A percentile compares a stretch with the other conserved stretches of the same genome.
Evolutionary conservation across 2,888 invertebrate genomes (phyloP).

Genomic region (Agriopis marginaria): DNA sequence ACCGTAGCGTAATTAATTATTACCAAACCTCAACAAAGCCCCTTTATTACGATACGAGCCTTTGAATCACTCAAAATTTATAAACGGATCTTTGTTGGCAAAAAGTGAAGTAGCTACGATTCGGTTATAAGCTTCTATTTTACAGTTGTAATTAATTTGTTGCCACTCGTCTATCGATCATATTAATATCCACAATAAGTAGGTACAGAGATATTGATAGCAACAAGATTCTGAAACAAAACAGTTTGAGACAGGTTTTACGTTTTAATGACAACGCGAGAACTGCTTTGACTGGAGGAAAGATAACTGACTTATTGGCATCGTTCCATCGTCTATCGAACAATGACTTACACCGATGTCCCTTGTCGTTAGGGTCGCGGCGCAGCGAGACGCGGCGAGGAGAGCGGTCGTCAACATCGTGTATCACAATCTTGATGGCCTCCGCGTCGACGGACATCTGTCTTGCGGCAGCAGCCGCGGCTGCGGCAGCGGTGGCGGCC

Average conservation of each 20-base stretch:
- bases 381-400: conserved; percentile 91
- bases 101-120: conserved; percentile 38
- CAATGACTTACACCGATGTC: conserved; percentile 91
- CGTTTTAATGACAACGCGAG: no score
- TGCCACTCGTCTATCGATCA: background rate
- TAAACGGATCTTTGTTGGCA: conserved; percentile 39
- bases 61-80: conserved; percentile 45
- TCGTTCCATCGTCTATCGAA: background rate
- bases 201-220: no score
- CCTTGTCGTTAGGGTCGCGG: conserved; percentile 93
- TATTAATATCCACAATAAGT: no score
- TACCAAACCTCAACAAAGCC: conserved; percentile 46
- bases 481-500: conserved; percentile 78
- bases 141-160: conserved; percentile 37
- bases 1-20: conserved; percentile 50
- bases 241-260: no score
- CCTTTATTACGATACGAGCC: conserved; percentile 42
- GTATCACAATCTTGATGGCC: conserved; percentile 96
- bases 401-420: conserved; percentile 94
- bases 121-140: conserved; percentile 25
- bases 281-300: no score
- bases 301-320: background rate
- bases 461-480: conserved; percentile 89
- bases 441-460: conserved; percentile 96
- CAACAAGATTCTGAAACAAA: no score